These are phyloP conservation scores for Halcyon chelicuti DNA, from an alignment of 2,797 vertebrate genomes.

Conservation along the genomic window DNA sequence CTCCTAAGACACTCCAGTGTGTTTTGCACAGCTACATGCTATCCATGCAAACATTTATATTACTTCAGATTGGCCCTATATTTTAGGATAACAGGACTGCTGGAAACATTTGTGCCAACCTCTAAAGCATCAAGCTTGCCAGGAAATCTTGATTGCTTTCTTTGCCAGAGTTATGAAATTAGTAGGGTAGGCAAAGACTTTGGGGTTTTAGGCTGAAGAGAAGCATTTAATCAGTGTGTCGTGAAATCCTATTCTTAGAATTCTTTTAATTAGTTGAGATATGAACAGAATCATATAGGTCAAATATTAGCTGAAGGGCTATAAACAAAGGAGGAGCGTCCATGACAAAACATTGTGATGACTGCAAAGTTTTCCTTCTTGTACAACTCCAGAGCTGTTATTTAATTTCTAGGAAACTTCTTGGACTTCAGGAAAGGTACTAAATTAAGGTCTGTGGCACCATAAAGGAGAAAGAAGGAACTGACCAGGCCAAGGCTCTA, in stretches of 20 bases:
- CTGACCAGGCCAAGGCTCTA: neutral
- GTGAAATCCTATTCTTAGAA: neutral
- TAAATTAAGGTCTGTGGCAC: neutral
- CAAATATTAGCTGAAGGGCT: constrained; percentile 25
- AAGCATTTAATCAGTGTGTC: constrained; percentile 12
- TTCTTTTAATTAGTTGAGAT: constrained; percentile 30
- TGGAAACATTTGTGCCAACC: neutral
- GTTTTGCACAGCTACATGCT: neutral
- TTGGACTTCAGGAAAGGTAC: neutral
- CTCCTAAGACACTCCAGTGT: neutral
- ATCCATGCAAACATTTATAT: neutral
- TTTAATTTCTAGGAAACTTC: neutral
- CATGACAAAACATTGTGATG: neutral
- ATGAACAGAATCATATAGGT: constrained; percentile 9
- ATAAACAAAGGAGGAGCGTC: neutral
- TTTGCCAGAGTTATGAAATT: neutral
- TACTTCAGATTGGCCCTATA: neutral
- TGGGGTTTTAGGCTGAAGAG: neutral
- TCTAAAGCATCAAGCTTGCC: neutral
- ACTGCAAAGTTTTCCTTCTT: neutral
- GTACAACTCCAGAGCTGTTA: neutral
- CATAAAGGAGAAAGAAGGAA: neutral
- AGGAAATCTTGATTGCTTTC: constrained; percentile 14
- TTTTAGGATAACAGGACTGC: neutral
- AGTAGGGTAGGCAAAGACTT: neutral